A percentile compares a stretch with the other conserved stretches of the same genome.
Evolutionary conservation across 2,113 vertebrate species (phyloP).

Genomic region (Pleuronectes platessa): DNA sequence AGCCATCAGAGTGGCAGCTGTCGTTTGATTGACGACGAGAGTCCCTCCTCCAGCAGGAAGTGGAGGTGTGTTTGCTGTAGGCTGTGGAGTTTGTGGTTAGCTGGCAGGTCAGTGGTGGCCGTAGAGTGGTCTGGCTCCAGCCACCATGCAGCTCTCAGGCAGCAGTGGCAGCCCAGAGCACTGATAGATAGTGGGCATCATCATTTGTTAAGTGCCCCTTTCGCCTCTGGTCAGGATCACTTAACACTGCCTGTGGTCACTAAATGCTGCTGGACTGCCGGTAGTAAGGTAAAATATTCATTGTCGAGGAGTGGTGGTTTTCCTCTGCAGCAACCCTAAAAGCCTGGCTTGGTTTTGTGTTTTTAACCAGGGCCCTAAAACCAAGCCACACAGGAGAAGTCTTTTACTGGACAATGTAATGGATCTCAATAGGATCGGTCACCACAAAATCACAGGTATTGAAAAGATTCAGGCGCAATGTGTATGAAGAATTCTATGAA

Average conservation of each 20-base stretch:
- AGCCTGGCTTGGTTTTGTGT: conserved; percentile 82
- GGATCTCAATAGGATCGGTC: conserved; percentile 52
- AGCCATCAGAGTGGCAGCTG: conserved; percentile 61
- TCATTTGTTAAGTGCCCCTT: conserved; percentile 87
- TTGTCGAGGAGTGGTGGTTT: conserved; percentile 84
- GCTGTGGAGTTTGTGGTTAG: conserved; percentile 81
- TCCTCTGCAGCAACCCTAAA: conserved; percentile 82
- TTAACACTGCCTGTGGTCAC: conserved; percentile 86
- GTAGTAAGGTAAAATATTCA: conserved; percentile 87
- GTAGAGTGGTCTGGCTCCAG: conserved; percentile 76
- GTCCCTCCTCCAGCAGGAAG: conserved; percentile 56
- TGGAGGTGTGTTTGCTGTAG: conserved; percentile 66
- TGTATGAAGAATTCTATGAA: conserved; percentile 22
- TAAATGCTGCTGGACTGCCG: conserved; percentile 81
- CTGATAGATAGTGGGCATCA: conserved; percentile 83
- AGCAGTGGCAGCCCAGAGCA: conserved; percentile 71
- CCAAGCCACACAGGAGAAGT: conserved; percentile 58
- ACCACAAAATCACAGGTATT: conserved; percentile 64
- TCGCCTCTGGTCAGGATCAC: conserved; percentile 85
- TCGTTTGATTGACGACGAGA: conserved; percentile 47
- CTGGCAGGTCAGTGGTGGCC: conserved; percentile 73
- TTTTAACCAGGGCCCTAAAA: conserved; percentile 84
- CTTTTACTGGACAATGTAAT: conserved; percentile 74
- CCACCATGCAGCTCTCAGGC: conserved; percentile 77
- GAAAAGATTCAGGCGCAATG: conserved; percentile 28